phyloP scores from a whole-genome alignment of 2,113 vertebrate genomes.

The Myrmecobius fasciatus region DNA sequence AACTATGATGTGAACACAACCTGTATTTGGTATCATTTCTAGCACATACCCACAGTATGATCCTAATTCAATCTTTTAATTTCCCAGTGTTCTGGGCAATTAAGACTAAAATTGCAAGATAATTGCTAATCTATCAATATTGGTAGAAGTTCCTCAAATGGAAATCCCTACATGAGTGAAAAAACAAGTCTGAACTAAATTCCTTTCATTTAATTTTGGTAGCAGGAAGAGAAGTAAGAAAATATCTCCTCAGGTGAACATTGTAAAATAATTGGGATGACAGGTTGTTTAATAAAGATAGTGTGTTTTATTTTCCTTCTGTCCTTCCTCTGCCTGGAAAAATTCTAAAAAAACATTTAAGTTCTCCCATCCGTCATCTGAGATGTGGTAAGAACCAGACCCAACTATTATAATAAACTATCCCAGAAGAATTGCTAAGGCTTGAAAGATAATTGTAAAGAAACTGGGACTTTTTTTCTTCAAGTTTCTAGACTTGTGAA shows the following conservation, averaged over 20 bases:
- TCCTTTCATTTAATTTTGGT: background rate
- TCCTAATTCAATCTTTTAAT: background rate
- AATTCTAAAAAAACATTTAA: background rate
- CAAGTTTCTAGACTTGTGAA: background rate
- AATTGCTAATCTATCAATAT: background rate
- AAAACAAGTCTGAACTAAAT: background rate
- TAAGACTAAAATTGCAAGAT: background rate
- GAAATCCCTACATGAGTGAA: background rate
- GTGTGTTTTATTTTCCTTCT: background rate
- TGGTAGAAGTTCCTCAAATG: background rate
- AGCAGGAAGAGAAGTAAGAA: background rate
- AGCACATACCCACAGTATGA: background rate
- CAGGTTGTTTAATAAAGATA: background rate
- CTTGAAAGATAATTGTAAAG: background rate
- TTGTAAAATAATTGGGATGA: background rate
- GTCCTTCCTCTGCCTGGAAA: background rate
- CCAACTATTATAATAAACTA: background rate
- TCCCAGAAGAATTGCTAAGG: background rate
- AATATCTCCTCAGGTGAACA: background rate
- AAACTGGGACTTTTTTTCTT: background rate
- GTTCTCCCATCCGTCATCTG: background rate
- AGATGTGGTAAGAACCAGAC: background rate
- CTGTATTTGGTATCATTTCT: background rate
- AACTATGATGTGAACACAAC: background rate
- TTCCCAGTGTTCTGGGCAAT: background rate